Conservation (phyloP, 92 coral and sea anemone species). For the Zoanthus gigantus region DNA sequence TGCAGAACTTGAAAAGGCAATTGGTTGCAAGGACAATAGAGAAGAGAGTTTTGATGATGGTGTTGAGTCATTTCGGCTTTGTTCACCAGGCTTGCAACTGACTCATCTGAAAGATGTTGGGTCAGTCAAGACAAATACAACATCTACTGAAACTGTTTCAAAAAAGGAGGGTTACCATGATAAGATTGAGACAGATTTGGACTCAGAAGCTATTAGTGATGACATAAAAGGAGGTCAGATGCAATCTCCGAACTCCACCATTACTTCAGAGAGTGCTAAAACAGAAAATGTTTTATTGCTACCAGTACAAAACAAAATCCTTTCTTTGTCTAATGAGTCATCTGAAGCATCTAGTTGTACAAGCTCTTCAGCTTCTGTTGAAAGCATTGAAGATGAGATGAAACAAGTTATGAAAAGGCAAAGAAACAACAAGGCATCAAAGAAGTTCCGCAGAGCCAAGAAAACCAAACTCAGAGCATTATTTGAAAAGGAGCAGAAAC, state of each 20-base stretch:
- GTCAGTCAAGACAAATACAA: not conserved
- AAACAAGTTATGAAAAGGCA: conserved; percentile 68
- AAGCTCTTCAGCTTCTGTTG: conserved; percentile 50
- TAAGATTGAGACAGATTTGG: not conserved
- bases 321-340: not conserved
- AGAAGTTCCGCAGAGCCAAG: conserved; percentile 76
- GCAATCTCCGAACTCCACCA: not conserved
- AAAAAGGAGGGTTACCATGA: not conserved
- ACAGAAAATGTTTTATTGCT: not conserved
- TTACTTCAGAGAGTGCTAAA: not conserved
- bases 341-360: conserved; percentile 29
- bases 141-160: not conserved
- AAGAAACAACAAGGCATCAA: conserved; percentile 84
- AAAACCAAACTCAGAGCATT: conserved; percentile 75
- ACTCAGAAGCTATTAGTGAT: conserved; percentile 3
- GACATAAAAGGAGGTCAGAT: not conserved
- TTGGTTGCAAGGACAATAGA: conserved; percentile 12
- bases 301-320: not conserved
- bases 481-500: conserved; percentile 66
- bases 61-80: not conserved
- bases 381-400: conserved; percentile 60
- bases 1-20: conserved; percentile 80
- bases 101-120: not conserved
- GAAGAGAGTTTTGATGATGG: not conserved
- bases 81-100: conserved; percentile 10